Evolutionary conservation across 1,140 invertebrate species (phyloP), one percentile per base, ranked within the genome.

Genomic region (Nephila pilipes): DNA sequence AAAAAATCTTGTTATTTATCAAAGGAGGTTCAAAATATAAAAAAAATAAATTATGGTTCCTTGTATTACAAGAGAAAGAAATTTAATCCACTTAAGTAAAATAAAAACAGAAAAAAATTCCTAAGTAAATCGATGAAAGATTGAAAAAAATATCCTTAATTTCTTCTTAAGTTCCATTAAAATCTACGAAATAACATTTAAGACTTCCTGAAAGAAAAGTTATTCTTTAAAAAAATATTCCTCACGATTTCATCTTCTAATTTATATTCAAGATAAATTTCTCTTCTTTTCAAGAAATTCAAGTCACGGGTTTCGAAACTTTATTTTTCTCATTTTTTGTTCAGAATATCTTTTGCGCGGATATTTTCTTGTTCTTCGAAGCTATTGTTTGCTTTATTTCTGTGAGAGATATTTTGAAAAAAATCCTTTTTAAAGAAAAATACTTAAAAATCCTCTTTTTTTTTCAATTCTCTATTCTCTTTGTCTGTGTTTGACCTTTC

Each of bases 241-340:
- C 63, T 12, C 63, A 69, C 63, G 63, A 69, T 69, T 69, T 69
- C 63, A 25, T 22, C n/a, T 25, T 69, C 63, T 69, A 69, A 69
- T 69, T 69, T 69, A 25, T 69, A 69, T 69, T 69, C 63, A 14
- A 69, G 63, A 69, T 69, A 25, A 69, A 69, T 69, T 69, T 12
- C 63, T 25, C 25, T 69, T 69, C 63, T 69, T 69, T 69, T 29
- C n/a, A 29, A 29, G 25, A 25, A 69, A 25, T 69, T 69, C 63
- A 69, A 32, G 63, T 69, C 63, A 69, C 63, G 63, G 58, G 29
- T 25, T 69, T 25, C 63, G 29, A 69, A 69, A 69, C 63, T 69
- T 25, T 69, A 25, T 25, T 65, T n/a, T 14, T 25, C 18, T 65
- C 10, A 25, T 69, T 16, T 65, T 65, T 22, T 69, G 25, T 69